These are phyloP conservation scores for Gallinago stenura DNA, from an alignment of 2,797 vertebrate species.

Conservation along the genomic window DNA sequence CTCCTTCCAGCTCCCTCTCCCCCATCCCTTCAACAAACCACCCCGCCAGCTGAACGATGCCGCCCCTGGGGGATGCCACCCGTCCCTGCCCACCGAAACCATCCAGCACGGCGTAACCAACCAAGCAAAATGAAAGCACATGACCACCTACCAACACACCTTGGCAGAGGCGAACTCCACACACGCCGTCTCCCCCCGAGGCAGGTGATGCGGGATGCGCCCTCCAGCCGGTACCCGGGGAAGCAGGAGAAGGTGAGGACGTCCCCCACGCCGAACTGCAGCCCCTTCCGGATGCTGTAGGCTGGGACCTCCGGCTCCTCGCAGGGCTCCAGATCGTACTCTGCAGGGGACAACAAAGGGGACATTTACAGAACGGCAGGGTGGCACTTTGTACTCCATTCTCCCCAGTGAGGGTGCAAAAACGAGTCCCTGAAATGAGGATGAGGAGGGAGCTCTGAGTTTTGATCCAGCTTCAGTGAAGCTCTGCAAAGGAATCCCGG, in stretches of 20 bases:
- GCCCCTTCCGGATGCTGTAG: conserved; percentile 94
- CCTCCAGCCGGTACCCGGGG: conserved; percentile 97
- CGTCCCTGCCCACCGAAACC: background rate
- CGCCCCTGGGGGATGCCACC: background rate
- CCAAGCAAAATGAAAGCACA: conserved; percentile 94
- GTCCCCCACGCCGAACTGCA: conserved; percentile 94
- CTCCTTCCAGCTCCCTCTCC: background rate
- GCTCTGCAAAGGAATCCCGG: background rate
- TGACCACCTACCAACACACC: conserved; percentile 99
- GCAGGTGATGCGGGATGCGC: conserved; percentile 91
- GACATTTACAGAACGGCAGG: accelerated
- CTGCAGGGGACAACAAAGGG: conserved; percentile 64
- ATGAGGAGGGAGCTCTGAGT: background rate
- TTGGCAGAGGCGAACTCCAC: conserved; percentile 99
- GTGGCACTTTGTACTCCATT: accelerated
- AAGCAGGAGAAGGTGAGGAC: conserved; percentile 95
- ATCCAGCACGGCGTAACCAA: conserved; percentile 54
- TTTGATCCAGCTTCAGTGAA: background rate
- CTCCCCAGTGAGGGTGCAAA: accelerated
- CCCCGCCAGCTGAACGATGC: background rate
- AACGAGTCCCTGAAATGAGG: too few species aligned
- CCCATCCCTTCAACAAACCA: background rate
- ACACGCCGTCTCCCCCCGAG: conserved; percentile 97
- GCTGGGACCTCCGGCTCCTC: conserved; percentile 94
- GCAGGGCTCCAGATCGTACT: conserved; percentile 96